Conservation (phyloP, 2,797 vertebrate genomes). For the Xyrichtys novacula region DNA sequence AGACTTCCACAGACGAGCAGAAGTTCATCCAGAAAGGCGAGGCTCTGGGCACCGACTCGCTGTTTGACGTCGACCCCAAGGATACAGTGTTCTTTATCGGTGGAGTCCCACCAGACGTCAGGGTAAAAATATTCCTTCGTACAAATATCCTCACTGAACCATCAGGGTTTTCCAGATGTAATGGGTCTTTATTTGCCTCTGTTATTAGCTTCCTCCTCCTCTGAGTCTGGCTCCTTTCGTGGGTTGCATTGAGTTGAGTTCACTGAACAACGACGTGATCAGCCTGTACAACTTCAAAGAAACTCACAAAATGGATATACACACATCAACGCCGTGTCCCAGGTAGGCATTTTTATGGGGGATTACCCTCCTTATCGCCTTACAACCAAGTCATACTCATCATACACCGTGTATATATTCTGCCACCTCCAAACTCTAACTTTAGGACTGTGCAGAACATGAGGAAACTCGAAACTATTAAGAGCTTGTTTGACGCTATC, state of each 20-base stretch:
- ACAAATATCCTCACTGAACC: background rate
- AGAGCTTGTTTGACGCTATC: background rate
- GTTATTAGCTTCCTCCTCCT: slow-evolving; percentile 89
- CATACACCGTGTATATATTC: too few relatives aligned
- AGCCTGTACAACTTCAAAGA: slow-evolving; percentile 96
- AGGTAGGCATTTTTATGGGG: slow-evolving; percentile 81
- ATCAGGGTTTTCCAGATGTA: background rate
- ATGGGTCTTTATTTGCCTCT: slow-evolving; percentile 7
- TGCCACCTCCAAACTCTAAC: too few relatives aligned
- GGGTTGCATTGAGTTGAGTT: slow-evolving; percentile 94
- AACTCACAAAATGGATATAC: slow-evolving; percentile 88
- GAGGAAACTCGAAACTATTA: too few relatives aligned
- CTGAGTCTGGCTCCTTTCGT: slow-evolving; percentile 92
- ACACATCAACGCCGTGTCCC: slow-evolving; percentile 88
- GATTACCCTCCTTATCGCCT: background rate
- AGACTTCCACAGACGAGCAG: slow-evolving; percentile 91
- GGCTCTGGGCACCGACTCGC: slow-evolving; percentile 86
- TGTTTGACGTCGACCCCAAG: slow-evolving; percentile 91
- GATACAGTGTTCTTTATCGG: slow-evolving; percentile 93
- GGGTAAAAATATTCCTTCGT: slow-evolving; percentile 77
- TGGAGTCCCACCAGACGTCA: slow-evolving; percentile 89
- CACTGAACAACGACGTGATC: slow-evolving; percentile 94
- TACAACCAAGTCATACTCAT: too few relatives aligned
- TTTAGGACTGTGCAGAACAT: too few relatives aligned
- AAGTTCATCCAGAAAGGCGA: slow-evolving; percentile 98